Conservation (phyloP, 2,797 vertebrate genomes). For the Liparis tanakae region DNA sequence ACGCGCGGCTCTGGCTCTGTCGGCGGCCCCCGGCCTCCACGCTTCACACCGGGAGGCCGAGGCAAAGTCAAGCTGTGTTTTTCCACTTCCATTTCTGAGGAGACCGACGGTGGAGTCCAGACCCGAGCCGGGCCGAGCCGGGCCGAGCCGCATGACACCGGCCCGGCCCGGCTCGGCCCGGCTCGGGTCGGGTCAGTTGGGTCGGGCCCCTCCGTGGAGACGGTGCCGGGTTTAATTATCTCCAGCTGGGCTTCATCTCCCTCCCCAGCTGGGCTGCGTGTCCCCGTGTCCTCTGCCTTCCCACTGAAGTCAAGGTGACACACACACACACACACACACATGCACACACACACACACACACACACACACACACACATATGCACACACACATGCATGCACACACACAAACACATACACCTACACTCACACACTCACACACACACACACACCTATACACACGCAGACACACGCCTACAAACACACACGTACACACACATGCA, state of each 20-base stretch:
- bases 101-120: slow-evolving; percentile 35
- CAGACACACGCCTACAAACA: not conserved
- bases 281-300: slow-evolving; percentile 79
- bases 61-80: slow-evolving; percentile 60
- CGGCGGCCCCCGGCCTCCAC: slow-evolving; percentile 66
- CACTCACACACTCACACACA: slow-evolving; percentile 11
- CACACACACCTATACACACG: slow-evolving; percentile 4
- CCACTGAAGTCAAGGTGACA: slow-evolving; percentile 74
- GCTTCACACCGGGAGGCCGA: slow-evolving; percentile 68
- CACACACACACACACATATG: not conserved
- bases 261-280: slow-evolving; percentile 77
- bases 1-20: slow-evolving; percentile 71
- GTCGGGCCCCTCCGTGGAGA: slow-evolving; percentile 60
- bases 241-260: slow-evolving; percentile 81
- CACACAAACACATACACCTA: not conserved
- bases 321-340: slow-evolving; percentile 17
- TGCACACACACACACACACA: no score
- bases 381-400: slow-evolving; percentile 5
- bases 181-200: slow-evolving; percentile 35
- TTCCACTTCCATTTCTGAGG: slow-evolving; percentile 45
- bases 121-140: slow-evolving; percentile 46
- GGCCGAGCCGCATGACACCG: slow-evolving; percentile 6
- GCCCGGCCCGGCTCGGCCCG: slow-evolving; percentile 40
- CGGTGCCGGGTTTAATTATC: slow-evolving; percentile 82
- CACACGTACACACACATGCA: slow-evolving; percentile 10